Evolutionary conservation across 2,797 vertebrate genomes (phyloP).

Genomic region (Calcarius lapponicus): DNA sequence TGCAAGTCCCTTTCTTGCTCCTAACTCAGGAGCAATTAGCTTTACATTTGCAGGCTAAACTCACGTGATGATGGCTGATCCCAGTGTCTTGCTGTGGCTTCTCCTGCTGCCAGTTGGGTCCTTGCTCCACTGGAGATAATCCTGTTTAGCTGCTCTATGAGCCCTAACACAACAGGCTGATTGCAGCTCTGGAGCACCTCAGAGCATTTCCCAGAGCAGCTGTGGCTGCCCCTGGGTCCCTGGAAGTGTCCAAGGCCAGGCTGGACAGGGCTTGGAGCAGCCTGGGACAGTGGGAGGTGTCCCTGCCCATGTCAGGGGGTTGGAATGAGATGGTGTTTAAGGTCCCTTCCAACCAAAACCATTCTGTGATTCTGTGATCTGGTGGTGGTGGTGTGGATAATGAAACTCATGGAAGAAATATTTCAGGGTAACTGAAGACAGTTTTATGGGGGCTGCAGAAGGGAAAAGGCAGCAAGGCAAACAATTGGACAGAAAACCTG

Average conservation of each 20-base stretch:
- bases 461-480: neutral
- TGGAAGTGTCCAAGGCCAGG: neutral
- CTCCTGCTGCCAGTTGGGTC: slow-evolving; percentile 17
- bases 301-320: neutral
- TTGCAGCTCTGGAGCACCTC: neutral
- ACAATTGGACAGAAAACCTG: neutral
- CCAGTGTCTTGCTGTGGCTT: neutral
- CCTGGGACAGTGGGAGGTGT: neutral
- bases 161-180: neutral
- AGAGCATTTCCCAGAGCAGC: neutral
- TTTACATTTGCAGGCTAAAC: neutral
- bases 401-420: accelerated
- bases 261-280: accelerated
- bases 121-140: slow-evolving; percentile 50
- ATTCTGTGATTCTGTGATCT: neutral
- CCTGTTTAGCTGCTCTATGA: neutral
- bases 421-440: neutral
- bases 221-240: neutral
- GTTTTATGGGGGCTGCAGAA: accelerated
- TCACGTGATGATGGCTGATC: neutral
- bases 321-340: neutral
- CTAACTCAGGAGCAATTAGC: neutral
- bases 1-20: neutral
- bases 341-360: neutral
- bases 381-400: neutral